Evolutionary conservation across 2,113 vertebrate species (phyloP).

Genomic region (Siniperca knerii): DNA sequence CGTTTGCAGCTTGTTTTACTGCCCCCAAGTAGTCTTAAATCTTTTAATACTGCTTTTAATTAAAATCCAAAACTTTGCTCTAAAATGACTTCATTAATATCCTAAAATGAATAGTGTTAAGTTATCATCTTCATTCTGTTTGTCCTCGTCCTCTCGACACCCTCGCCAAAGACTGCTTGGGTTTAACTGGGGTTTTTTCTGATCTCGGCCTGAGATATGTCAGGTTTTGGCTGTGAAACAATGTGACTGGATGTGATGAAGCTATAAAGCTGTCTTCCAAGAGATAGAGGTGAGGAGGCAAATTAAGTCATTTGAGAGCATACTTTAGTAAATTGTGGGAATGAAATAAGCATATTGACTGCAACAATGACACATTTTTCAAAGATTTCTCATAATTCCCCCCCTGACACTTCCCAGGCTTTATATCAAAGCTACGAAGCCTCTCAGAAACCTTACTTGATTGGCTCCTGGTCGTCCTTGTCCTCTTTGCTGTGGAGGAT

Average conservation of each 20-base stretch:
- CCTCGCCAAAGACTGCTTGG: neutral
- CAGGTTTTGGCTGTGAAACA: neutral
- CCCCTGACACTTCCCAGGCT: neutral
- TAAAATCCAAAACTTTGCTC: neutral
- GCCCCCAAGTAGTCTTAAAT: no score
- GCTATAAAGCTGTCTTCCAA: neutral
- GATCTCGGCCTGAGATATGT: neutral
- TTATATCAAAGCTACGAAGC: neutral
- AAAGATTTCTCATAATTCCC: neutral
- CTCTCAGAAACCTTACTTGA: conserved; percentile 86
- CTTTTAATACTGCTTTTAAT: neutral
- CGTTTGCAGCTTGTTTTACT: no score
- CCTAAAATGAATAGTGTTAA: neutral
- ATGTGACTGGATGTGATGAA: neutral
- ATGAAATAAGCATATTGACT: neutral
- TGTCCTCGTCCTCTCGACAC: neutral
- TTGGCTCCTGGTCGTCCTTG: conserved; percentile 98
- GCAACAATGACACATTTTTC: neutral
- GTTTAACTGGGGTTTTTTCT: neutral
- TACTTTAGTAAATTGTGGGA: neutral
- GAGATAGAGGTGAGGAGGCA: neutral
- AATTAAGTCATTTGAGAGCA: neutral
- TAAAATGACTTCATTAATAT: neutral
- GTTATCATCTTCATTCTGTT: neutral
- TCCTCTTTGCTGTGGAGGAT: conserved; percentile 98